phyloP scores from a whole-genome alignment of 92 coral and sea anemone species.

The Scolanthus callimorphus region DNA sequence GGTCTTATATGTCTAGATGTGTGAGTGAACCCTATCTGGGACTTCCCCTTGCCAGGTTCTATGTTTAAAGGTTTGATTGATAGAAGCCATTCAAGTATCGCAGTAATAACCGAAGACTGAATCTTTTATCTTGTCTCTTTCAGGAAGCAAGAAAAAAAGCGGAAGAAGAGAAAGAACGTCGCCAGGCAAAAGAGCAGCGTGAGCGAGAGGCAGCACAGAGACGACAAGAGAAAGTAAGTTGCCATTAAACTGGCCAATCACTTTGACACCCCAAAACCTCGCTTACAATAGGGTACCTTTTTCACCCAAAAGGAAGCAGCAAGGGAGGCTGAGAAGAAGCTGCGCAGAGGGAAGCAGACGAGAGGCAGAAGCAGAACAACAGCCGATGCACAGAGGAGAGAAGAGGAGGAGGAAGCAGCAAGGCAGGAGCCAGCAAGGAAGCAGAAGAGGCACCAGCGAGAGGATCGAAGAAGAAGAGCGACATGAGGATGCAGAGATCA shows the following conservation, averaged over 20 bases:
- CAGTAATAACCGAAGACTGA: too few species aligned
- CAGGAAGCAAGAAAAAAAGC: conserved; percentile 78
- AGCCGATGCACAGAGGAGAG: conserved; percentile 31
- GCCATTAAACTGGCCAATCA: neutral
- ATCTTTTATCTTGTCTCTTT: neutral
- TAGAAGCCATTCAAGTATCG: too few species aligned
- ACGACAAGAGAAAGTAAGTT: conserved; percentile 81
- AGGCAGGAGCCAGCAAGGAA: conserved; percentile 22
- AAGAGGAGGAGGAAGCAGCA: conserved; percentile 20
- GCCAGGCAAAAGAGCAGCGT: conserved; percentile 83
- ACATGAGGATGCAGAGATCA: conserved; percentile 14
- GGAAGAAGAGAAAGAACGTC: conserved; percentile 88
- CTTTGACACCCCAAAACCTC: neutral
- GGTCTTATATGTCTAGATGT: too few species aligned
- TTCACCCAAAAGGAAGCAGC: conserved; percentile 38
- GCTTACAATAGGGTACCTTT: conserved; percentile 38
- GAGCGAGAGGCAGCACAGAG: conserved; percentile 80
- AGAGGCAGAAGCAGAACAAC: conserved; percentile 42
- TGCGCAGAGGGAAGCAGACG: conserved; percentile 7
- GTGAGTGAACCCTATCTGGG: too few species aligned
- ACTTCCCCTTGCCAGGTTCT: too few species aligned
- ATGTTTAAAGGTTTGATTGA: too few species aligned
- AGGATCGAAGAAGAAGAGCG: conserved; percentile 21
- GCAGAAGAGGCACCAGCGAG: conserved; percentile 14
- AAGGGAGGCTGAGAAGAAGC: conserved; percentile 32